Evolutionary conservation across 2,888 invertebrate species (phyloP).

Genomic region (Drosophila rubida): DNA sequence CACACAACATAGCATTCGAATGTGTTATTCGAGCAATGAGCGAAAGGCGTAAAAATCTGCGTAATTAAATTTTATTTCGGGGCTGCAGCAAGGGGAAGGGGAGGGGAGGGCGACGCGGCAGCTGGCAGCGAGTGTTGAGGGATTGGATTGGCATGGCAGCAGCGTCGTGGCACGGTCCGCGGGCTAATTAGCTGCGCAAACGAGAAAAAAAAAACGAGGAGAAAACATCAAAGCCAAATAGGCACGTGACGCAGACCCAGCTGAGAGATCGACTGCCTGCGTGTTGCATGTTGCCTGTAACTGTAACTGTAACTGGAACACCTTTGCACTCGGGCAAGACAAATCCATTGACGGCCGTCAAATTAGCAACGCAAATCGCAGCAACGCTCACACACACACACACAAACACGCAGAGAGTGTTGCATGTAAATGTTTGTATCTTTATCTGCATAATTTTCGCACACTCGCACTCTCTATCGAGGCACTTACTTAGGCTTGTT

Average conservation of each 20-base stretch:
- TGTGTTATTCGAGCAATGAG: slow-evolving; percentile 71
- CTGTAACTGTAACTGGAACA: slow-evolving; percentile 57
- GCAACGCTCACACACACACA: slow-evolving; percentile 16
- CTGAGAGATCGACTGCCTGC: slow-evolving; percentile 10
- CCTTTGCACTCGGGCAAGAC: slow-evolving; percentile 58
- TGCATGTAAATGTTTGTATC: slow-evolving; percentile 21
- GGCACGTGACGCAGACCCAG: slow-evolving; percentile 46
- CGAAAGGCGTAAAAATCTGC: slow-evolving; percentile 75
- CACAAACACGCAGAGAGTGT: not conserved
- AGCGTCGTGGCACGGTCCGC: slow-evolving; percentile 42
- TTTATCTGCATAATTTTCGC: slow-evolving; percentile 70
- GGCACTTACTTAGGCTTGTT: slow-evolving; percentile 75
- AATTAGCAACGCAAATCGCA: slow-evolving; percentile 73
- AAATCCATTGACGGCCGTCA: slow-evolving; percentile 74
- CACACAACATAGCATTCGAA: slow-evolving; percentile 32
- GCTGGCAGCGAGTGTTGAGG: slow-evolving; percentile 67
- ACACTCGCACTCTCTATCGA: slow-evolving; percentile 54
- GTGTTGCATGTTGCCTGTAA: too few relatives aligned
- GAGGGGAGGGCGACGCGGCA: slow-evolving; percentile 38
- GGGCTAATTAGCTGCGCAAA: slow-evolving; percentile 68
- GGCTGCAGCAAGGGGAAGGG: slow-evolving; percentile 13
- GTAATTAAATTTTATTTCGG: slow-evolving; percentile 76
- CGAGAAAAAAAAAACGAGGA: slow-evolving; percentile 12
- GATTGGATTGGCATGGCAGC: slow-evolving; percentile 55
- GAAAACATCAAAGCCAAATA: slow-evolving; percentile 47